Base-by-base conservation (phyloP, 2,888 invertebrate genomes). In the Parascotia fuliginaria region DNA sequence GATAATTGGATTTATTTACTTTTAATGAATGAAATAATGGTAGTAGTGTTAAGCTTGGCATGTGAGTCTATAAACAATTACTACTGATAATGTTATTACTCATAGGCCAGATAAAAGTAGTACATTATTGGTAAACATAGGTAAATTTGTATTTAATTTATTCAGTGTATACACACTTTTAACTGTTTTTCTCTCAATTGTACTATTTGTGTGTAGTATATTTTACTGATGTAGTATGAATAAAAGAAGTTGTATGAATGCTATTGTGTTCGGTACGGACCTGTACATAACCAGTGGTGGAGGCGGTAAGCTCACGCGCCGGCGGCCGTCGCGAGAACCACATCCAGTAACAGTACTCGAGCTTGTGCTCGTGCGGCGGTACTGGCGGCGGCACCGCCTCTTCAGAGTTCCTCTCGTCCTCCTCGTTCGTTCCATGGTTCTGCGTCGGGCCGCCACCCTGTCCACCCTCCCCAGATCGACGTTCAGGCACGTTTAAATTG, bases 301-400 rank as follows among this genome's bases (percentile, higher is more conserved):
- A 81, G 54, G 85, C 71, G 51, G 89, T 85, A 31, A 88, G 81
- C 44, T 91, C 89, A 61, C 91, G 81, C 60, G 90, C 81, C 55
- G 90, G 88, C 27, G 93, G 93, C 73, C 94, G 93, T 65, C 93
- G 86, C 33, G 94, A 93, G 80, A 95, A 98, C 98, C 98, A 99
- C 84, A 98, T 93, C 89, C 97, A 97, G 87, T 98, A 99, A 64
- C 96, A 95, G 91, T 97, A 97, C 87, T 99, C 98, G 74, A 99
- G 93, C 84, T 96, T 96, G 87, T 99, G 98, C 89, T 98, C 98
- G 65, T 96, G 95, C 58, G 96, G 95, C 52, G 95, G 96, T 79
- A 97, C 96, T 55, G 79, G 78, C 22, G 87, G 89, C 46, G 88
- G 80, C 53, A 77, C 60, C 37, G 84, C 79, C 37, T 89, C 88